phyloP scores from a whole-genome alignment of 2,113 vertebrate genomes.

The Tetrao urogallus region DNA sequence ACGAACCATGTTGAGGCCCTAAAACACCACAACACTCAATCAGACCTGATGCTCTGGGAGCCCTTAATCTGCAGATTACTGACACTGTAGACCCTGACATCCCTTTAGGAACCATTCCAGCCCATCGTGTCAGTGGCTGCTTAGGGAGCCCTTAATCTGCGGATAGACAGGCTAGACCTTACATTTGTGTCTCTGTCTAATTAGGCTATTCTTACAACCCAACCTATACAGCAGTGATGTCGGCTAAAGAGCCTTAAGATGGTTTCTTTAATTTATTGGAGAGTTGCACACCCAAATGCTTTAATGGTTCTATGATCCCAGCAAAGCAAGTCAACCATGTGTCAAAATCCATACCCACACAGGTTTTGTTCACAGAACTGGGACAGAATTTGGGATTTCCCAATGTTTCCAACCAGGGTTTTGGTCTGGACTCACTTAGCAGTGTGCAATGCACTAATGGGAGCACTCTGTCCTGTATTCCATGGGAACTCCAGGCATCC shows the following conservation, averaged over 20 bases:
- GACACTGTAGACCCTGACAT: conserved; percentile 53
- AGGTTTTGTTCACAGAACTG: not conserved
- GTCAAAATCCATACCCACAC: not conserved
- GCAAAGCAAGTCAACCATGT: not conserved
- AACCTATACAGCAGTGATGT: not conserved
- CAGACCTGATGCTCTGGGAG: conserved; percentile 27
- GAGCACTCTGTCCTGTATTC: not conserved
- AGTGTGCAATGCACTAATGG: accelerated
- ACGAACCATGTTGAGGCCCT: not conserved
- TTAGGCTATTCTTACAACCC: conserved; percentile 51
- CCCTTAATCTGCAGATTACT: conserved; percentile 67
- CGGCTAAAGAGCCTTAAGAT: conserved; percentile 22
- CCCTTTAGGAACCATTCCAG: conserved; percentile 58
- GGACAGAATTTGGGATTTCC: not conserved
- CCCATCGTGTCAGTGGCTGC: conserved; percentile 41
- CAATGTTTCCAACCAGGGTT: accelerated
- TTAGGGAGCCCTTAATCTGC: conserved; percentile 37
- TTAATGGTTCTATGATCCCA: not conserved
- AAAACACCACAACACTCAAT: not conserved
- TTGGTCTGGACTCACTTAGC: not conserved
- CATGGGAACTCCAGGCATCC: not conserved
- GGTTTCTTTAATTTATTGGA: conserved; percentile 13
- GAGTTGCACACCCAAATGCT: not conserved
- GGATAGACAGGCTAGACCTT: conserved; percentile 60
- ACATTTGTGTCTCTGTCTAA: conserved; percentile 54